These are phyloP conservation scores for Cyphomyrmex costatus DNA, from an alignment of 1,140 invertebrate species.

Conservation along the genomic window DNA sequence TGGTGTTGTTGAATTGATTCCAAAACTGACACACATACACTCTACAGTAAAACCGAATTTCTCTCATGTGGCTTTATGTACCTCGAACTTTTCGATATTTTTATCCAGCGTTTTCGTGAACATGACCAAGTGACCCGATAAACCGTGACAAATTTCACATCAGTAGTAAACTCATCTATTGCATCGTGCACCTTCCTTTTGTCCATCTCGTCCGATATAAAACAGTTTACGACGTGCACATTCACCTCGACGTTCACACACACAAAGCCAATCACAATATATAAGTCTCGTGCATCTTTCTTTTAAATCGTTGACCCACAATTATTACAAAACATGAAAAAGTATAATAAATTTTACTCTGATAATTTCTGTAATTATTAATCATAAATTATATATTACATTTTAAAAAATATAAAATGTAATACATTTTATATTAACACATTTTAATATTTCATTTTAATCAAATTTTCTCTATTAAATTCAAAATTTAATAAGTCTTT, in stretches of 20 bases:
- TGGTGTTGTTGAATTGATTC: conserved; percentile 4
- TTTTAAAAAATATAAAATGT: not conserved
- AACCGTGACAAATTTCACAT: conserved; percentile 29
- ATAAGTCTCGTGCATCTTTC: not conserved
- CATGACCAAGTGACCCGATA: conserved; percentile 18
- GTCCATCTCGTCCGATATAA: not conserved
- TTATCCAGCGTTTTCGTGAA: conserved; percentile 43
- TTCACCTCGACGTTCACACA: no score
- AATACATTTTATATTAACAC: not conserved
- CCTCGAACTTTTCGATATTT: conserved; percentile 43
- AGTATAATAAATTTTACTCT: not conserved
- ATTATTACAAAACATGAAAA: not conserved
- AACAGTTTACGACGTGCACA: conserved; percentile 19
- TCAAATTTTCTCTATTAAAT: not conserved
- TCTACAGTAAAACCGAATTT: not conserved
- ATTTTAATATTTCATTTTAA: not conserved
- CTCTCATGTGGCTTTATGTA: not conserved
- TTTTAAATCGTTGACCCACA: not conserved
- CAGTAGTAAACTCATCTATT: conserved; percentile 49
- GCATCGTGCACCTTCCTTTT: conserved; percentile 23
- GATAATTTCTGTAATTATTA: not conserved
- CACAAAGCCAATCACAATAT: not conserved
- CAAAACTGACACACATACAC: conserved; percentile 17
- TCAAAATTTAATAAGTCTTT: not conserved
- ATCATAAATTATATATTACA: not conserved